These are phyloP conservation scores for Mesitornis unicolor DNA, from an alignment of 2,113 vertebrate genomes.

Conservation along the genomic window DNA sequence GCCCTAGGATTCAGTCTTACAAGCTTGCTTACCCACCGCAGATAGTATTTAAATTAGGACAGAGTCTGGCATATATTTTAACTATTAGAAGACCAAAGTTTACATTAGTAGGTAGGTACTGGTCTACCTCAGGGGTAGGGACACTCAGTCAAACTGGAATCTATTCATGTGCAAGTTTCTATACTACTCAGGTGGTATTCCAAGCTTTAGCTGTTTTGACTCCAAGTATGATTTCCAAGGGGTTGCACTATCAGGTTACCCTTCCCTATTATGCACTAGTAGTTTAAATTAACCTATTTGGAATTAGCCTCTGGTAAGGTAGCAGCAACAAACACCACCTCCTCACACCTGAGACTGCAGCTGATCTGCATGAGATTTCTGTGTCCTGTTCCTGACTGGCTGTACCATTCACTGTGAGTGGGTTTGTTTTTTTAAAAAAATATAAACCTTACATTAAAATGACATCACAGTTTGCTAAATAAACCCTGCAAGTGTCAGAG, in stretches of 20 bases:
- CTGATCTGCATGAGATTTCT: background rate
- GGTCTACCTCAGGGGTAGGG: background rate
- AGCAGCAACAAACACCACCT: background rate
- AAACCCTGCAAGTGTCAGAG: background rate
- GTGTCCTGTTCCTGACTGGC: background rate
- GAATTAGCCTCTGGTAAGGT: background rate
- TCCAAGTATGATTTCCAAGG: slow-evolving; percentile 3
- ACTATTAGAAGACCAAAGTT: background rate
- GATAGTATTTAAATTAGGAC: background rate
- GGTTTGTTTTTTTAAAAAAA: background rate
- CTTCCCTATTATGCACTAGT: background rate
- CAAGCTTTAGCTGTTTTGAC: background rate
- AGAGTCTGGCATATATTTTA: background rate
- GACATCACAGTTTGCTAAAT: background rate
- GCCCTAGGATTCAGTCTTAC: background rate
- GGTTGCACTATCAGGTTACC: background rate
- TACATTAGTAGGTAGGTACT: background rate
- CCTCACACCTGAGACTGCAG: background rate
- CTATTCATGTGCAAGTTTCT: background rate
- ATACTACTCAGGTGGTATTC: background rate
- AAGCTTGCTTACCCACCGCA: background rate
- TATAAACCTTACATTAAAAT: background rate
- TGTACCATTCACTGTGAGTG: background rate
- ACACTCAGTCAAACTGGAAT: background rate
- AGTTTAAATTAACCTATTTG: background rate